These are phyloP conservation scores for Zosterops hypoxanthus DNA, from an alignment of 2,113 vertebrate genomes.

Conservation along the genomic window DNA sequence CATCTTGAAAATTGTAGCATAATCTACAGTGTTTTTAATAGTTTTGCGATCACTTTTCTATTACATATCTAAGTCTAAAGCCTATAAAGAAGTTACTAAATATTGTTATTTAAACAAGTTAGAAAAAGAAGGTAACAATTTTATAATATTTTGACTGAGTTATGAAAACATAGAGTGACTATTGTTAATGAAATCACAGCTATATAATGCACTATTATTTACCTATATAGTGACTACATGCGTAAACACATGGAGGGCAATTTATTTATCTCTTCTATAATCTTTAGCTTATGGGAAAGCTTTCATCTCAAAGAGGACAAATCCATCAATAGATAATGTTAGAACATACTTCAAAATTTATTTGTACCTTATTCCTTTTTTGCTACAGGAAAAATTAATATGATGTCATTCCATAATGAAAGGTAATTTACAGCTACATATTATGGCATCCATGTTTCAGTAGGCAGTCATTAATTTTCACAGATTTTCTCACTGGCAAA, in stretches of 20 bases:
- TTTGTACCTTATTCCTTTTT: neutral
- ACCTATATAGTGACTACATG: neutral
- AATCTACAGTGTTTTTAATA: neutral
- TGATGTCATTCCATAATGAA: neutral
- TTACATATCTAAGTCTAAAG: neutral
- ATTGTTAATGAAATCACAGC: neutral
- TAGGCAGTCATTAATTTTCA: neutral
- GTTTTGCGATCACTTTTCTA: neutral
- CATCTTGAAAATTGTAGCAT: neutral
- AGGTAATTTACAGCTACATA: neutral
- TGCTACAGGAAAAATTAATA: neutral
- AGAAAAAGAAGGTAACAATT: neutral
- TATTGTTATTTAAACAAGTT: neutral
- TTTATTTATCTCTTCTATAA: neutral
- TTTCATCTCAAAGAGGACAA: constrained; percentile 6
- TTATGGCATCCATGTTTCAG: neutral
- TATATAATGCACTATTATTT: neutral
- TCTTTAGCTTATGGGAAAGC: neutral
- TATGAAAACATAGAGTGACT: neutral
- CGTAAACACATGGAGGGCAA: neutral
- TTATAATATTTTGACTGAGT: neutral
- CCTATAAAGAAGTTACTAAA: neutral
- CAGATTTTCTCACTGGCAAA: neutral
- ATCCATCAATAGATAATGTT: neutral
- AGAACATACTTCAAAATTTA: neutral